A percentile compares a stretch with the other conserved stretches of the same genome.
Conservation (phyloP, 2,888 invertebrate species). For the Sinhomidia bicolor region DNA sequence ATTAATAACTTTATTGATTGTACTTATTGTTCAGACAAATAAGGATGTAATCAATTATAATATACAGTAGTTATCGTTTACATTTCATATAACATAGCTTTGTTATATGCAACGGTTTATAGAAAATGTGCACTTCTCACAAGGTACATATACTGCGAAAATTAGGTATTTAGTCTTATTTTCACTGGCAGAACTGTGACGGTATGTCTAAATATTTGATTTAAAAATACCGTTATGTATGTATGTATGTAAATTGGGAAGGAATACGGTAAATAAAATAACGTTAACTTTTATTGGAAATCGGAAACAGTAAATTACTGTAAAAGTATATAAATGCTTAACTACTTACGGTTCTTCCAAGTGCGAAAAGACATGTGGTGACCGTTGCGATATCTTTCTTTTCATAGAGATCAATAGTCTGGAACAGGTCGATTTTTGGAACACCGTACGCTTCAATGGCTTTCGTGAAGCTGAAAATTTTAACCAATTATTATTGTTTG, state of each 20-base stretch:
- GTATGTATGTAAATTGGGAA: too few relatives aligned
- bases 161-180: slow-evolving; percentile 48
- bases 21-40: slow-evolving; percentile 15
- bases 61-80: not conserved
- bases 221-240: too few relatives aligned
- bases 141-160: slow-evolving; percentile 53
- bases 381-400: slow-evolving; percentile 95
- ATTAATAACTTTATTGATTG: slow-evolving; percentile 19
- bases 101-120: slow-evolving; percentile 27
- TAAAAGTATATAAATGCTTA: slow-evolving; percentile 7
- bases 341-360: slow-evolving; percentile 90
- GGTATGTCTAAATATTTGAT: slow-evolving; percentile 88
- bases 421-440: slow-evolving; percentile 95
- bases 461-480: slow-evolving; percentile 88
- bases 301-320: too few relatives aligned
- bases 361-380: slow-evolving; percentile 91
- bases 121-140: slow-evolving; percentile 47
- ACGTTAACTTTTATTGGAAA: too few relatives aligned
- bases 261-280: too few relatives aligned
- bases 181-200: slow-evolving; percentile 83
- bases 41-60: not conserved
- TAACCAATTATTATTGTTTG: not conserved
- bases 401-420: slow-evolving; percentile 98
- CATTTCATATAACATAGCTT: not conserved
- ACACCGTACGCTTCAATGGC: slow-evolving; percentile 95